Percentiles rank a stretch among this genome's conserved stretches.
These are phyloP conservation scores for Anguilla marmorata DNA, from an alignment of 2,797 vertebrate species.

Conservation along the genomic window DNA sequence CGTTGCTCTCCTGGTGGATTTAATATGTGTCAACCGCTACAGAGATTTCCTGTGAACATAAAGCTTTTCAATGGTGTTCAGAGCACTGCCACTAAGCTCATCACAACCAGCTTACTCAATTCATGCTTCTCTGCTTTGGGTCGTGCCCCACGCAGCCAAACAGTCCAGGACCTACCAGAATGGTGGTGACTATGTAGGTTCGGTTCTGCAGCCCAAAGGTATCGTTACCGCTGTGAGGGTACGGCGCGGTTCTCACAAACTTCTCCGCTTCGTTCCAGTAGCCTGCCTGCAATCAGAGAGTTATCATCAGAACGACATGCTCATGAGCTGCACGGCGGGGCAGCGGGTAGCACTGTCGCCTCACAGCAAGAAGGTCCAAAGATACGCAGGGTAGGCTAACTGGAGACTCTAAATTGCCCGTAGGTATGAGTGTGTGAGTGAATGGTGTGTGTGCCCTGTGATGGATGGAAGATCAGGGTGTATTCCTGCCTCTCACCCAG, in stretches of 20 bases:
- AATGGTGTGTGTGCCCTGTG: too few relatives aligned
- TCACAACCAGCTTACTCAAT: neutral
- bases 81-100: neutral
- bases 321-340: neutral
- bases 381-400: too few relatives aligned
- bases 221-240: constrained; percentile 78
- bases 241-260: constrained; percentile 82
- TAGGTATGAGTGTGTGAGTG: too few relatives aligned
- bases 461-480: too few relatives aligned
- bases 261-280: constrained; percentile 91
- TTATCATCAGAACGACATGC: constrained; percentile 8
- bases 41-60: neutral
- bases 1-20: constrained; percentile 2
- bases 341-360: too few relatives aligned
- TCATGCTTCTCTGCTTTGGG: neutral
- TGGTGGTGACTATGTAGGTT: constrained; percentile 94
- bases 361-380: too few relatives aligned
- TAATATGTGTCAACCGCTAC: neutral
- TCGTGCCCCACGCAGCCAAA: neutral
- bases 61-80: neutral
- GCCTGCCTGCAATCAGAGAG: constrained; percentile 78
- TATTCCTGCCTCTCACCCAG: too few relatives aligned
- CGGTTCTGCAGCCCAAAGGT: constrained; percentile 86
- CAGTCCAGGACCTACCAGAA: constrained; percentile 75
- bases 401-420: too few relatives aligned